Percentiles rank a stretch among this genome's conserved stretches.
Conservation (phyloP, 37 sponge, comb jelly and placozoan genomes). For the Aplysina aerophoba region DNA sequence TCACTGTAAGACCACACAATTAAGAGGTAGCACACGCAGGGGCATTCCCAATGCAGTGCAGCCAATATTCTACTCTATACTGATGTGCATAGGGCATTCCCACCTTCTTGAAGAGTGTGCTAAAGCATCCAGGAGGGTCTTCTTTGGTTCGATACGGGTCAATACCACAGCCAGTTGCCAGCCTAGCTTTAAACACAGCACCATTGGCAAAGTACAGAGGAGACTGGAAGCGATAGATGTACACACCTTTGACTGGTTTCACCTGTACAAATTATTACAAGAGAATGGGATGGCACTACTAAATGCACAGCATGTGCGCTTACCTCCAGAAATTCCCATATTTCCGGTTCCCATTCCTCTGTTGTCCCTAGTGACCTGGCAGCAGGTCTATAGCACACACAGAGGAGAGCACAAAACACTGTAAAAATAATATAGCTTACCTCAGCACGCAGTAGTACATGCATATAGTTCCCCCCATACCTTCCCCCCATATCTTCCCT, state of each 20-base stretch:
- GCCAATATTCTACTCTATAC: no score
- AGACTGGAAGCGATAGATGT: conserved; percentile 72
- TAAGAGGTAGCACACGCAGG: no score
- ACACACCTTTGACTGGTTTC: conserved; percentile 31
- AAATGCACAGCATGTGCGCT: not conserved
- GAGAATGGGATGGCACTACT: not conserved
- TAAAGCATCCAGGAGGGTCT: not conserved
- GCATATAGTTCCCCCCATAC: no score
- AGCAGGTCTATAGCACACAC: not conserved
- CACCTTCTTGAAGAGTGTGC: not conserved
- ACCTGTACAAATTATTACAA: conserved; percentile 39
- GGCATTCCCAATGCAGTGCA: no score
- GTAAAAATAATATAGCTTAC: no score
- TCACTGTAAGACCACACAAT: no score
- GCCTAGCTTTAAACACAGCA: conserved; percentile 59
- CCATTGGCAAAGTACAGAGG: conserved; percentile 77
- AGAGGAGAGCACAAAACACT: no score
- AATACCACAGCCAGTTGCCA: conserved; percentile 46
- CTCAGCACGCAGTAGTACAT: no score
- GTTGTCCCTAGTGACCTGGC: not conserved
- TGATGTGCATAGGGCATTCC: no score
- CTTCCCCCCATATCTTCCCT: no score
- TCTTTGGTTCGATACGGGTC: conserved; percentile 23
- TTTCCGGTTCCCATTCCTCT: not conserved
- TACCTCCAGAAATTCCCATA: not conserved